A percentile compares a stretch with the other conserved stretches of the same genome.
Evolutionary conservation across 2,113 vertebrate species (phyloP).

Genomic region (Xiphophorus hellerii): DNA sequence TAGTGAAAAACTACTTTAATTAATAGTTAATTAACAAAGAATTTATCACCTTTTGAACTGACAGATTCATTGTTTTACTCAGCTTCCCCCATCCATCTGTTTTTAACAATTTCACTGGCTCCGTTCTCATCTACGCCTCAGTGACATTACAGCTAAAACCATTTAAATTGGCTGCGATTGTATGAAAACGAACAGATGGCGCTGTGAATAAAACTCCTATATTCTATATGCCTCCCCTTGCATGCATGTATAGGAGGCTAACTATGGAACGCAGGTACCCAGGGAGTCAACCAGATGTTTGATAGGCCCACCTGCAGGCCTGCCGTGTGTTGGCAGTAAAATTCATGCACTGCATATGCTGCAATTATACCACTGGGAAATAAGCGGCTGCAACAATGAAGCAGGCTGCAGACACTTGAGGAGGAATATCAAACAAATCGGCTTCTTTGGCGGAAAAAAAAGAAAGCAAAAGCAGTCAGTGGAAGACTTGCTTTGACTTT

Average conservation of each 20-base stretch:
- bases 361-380: slow-evolving; percentile 76
- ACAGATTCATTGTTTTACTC: slow-evolving; percentile 35
- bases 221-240: slow-evolving; percentile 67
- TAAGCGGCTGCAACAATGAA: slow-evolving; percentile 73
- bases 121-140: slow-evolving; percentile 29
- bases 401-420: slow-evolving; percentile 54
- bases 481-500: slow-evolving; percentile 17
- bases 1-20: neutral
- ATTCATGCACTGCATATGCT: slow-evolving; percentile 70
- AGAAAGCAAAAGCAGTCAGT: slow-evolving; percentile 34
- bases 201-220: slow-evolving; percentile 66
- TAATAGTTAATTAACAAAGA: too few species aligned
- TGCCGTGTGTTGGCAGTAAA: slow-evolving; percentile 71
- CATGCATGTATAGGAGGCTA: slow-evolving; percentile 64
- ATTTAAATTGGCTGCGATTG: slow-evolving; percentile 47
- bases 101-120: slow-evolving; percentile 58
- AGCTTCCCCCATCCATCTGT: slow-evolving; percentile 38
- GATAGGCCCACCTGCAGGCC: slow-evolving; percentile 76
- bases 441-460: slow-evolving; percentile 34
- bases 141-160: slow-evolving; percentile 37
- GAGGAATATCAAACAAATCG: slow-evolving; percentile 60
- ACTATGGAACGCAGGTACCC: slow-evolving; percentile 69
- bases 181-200: slow-evolving; percentile 68
- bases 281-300: slow-evolving; percentile 76
- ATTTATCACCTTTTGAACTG: neutral